Percentiles rank a stretch among this genome's conserved stretches.
Evolutionary conservation across 2,888 invertebrate species (phyloP).

Genomic region (Bembecia ichneumoniformis): DNA sequence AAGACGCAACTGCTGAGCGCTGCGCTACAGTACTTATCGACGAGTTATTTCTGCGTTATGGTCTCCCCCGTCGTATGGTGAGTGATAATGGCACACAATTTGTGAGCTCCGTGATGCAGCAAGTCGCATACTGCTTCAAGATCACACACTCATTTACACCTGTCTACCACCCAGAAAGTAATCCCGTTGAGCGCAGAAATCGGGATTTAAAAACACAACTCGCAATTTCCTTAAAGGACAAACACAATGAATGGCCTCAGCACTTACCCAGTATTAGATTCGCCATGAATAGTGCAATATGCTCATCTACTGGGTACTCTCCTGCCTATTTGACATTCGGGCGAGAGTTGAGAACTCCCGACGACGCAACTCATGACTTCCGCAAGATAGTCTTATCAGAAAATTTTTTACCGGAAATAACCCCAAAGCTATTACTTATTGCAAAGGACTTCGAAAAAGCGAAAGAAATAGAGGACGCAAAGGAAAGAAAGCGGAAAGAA

Average conservation of each 20-base stretch:
- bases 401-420: conserved; percentile 22
- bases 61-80: conserved; percentile 20
- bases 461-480: conserved; percentile 1
- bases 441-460: conserved; percentile 1
- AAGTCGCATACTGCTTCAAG: conserved; percentile 6
- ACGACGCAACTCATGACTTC: not conserved
- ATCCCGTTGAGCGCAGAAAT: conserved; percentile 26
- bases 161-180: conserved; percentile 12
- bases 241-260: not conserved
- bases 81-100: conserved; percentile 27
- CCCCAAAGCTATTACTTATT: conserved; percentile 6
- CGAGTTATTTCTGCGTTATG: conserved; percentile 19
- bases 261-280: not conserved
- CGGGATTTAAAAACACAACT: conserved; percentile 20
- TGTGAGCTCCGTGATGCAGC: conserved; percentile 14
- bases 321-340: conserved; percentile 1
- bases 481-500: conserved; percentile 1
- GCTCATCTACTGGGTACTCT: not conserved
- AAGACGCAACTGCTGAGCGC: conserved; percentile 11
- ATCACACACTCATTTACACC: conserved; percentile 9
- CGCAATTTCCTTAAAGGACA: not conserved
- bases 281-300: not conserved
- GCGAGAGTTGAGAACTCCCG: not conserved
- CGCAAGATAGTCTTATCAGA: conserved; percentile 18
- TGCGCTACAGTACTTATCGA: conserved; percentile 12